Conservation (phyloP, 2,888 invertebrate species). For the Neocrepidodera transversa region DNA sequence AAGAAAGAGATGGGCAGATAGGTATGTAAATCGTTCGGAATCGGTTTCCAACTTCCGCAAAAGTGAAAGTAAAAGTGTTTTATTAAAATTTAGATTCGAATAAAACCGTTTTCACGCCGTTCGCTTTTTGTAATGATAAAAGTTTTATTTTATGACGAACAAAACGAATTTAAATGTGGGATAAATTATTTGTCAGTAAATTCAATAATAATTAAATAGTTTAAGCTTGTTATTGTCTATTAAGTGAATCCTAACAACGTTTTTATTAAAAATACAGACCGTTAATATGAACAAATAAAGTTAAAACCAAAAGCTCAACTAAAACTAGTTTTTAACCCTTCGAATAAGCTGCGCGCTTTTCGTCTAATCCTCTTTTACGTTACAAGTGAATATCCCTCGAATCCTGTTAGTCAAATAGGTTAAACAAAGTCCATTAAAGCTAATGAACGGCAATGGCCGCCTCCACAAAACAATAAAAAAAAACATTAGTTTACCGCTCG, state of each 20-base stretch:
- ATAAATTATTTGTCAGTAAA: too few species aligned
- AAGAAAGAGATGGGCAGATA: background rate
- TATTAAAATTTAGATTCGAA: slow-evolving; percentile 16
- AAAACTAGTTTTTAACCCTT: slow-evolving; percentile 21
- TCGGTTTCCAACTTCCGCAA: slow-evolving; percentile 8
- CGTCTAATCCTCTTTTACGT: slow-evolving; percentile 25
- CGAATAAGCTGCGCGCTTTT: slow-evolving; percentile 6
- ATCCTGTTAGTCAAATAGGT: slow-evolving; percentile 27
- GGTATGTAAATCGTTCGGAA: slow-evolving; percentile 11
- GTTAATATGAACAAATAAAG: background rate
- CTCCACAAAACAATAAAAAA: slow-evolving; percentile 9
- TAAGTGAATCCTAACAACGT: too few species aligned
- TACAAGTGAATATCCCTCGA: slow-evolving; percentile 21
- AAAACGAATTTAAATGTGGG: too few species aligned
- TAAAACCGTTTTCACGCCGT: slow-evolving; percentile 12
- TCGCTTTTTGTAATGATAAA: slow-evolving; percentile 17
- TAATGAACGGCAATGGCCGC: slow-evolving; percentile 15
- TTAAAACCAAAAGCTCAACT: slow-evolving; percentile 16
- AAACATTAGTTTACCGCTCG: slow-evolving; percentile 12
- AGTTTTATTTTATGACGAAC: slow-evolving; percentile 11
- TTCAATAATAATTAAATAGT: too few species aligned
- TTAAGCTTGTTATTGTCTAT: too few species aligned
- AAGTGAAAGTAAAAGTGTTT: slow-evolving; percentile 10
- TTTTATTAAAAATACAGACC: background rate
- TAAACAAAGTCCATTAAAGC: slow-evolving; percentile 27